phyloP scores from a whole-genome alignment of 1,140 invertebrate species.

The Pollicipes pollicipes region DNA sequence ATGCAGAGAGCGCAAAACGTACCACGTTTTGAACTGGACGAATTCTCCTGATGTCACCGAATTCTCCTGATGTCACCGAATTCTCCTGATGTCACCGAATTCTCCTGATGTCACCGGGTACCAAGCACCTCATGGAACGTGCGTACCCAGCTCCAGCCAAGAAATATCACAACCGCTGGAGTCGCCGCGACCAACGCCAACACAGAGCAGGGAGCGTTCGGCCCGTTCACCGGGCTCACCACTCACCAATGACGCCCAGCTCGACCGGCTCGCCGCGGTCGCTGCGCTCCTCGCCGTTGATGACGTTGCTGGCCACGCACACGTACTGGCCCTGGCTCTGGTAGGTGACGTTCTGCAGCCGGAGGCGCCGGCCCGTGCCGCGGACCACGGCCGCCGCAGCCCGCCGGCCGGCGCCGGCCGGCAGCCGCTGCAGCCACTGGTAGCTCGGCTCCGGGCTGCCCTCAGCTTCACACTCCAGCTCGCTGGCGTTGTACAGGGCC shows the following conservation, averaged over 20 bases:
- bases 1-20: too few relatives aligned
- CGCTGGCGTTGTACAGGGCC: conserved; percentile 51
- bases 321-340: conserved; percentile 68
- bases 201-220: too few relatives aligned
- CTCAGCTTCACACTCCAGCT: conserved; percentile 60
- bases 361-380: conserved; percentile 41
- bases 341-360: conserved; percentile 64
- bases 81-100: too few relatives aligned
- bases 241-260: neutral
- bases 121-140: too few relatives aligned
- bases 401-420: conserved; percentile 21
- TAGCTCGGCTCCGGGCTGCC: conserved; percentile 63
- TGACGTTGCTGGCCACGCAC: conserved; percentile 60
- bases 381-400: conserved; percentile 38
- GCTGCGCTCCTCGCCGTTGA: conserved; percentile 56
- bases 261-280: neutral
- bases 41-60: too few relatives aligned
- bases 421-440: conserved; percentile 48
- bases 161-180: too few relatives aligned
- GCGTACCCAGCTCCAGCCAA: too few relatives aligned
- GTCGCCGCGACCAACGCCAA: too few relatives aligned
- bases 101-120: too few relatives aligned
- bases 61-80: too few relatives aligned
- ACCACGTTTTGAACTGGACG: too few relatives aligned
- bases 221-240: too few relatives aligned